Percentiles rank a stretch among this genome's conserved stretches.
These are phyloP conservation scores for Tetramorium parvispinum DNA, from an alignment of 1,140 invertebrate species.

Conservation along the genomic window DNA sequence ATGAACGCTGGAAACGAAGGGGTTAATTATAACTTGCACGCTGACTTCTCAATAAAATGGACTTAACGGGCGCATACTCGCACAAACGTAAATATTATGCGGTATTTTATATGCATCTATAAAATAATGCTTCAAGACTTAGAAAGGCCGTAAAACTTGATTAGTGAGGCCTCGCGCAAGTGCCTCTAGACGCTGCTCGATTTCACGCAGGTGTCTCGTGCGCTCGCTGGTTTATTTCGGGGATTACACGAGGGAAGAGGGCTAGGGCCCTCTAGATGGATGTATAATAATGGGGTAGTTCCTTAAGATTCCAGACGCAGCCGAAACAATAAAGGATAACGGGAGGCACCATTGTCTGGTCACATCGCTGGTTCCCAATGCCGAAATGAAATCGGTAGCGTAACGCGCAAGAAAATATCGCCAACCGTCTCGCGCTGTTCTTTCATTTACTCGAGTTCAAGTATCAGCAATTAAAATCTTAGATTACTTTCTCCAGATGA, in stretches of 20 bases:
- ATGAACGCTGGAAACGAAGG: not conserved
- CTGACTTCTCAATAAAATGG: not conserved
- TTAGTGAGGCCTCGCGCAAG: conserved; percentile 24
- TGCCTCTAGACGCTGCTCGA: conserved; percentile 42
- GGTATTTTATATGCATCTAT: conserved; percentile 19
- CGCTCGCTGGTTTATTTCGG: conserved; percentile 63
- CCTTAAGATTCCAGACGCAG: conserved; percentile 72
- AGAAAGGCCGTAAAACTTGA: conserved; percentile 36
- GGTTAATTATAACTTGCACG: not conserved
- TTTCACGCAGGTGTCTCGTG: conserved; percentile 70
- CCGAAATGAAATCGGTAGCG: conserved; percentile 57
- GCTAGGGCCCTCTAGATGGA: conserved; percentile 49
- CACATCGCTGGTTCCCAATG: conserved; percentile 60
- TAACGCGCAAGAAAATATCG: not conserved
- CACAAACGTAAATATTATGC: conserved; percentile 14
- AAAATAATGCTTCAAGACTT: conserved; percentile 25
- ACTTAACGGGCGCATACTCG: not conserved
- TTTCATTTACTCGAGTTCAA: not conserved
- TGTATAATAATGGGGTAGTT: conserved; percentile 75
- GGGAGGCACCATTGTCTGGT: conserved; percentile 61
- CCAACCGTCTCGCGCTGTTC: not conserved
- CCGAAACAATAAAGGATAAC: conserved; percentile 72
- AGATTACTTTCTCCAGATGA: not conserved
- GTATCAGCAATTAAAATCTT: not conserved
- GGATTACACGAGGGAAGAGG: conserved; percentile 30